These are phyloP conservation scores for Nyctereutes procyonoides DNA, from an alignment of 2,113 vertebrate species.

Conservation along the genomic window DNA sequence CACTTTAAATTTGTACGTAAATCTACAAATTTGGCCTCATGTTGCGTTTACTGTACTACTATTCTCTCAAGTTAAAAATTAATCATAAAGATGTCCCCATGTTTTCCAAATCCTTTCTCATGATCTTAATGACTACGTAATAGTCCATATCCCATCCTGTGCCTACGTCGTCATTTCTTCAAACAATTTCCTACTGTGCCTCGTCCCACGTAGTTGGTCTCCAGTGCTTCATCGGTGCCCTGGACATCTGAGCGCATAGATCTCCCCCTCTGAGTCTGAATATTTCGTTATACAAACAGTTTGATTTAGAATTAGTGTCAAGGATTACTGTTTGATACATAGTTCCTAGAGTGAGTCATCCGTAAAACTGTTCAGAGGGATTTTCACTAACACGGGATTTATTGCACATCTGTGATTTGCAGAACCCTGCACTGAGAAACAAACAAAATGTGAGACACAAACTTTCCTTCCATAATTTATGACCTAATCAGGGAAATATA, in stretches of 20 bases:
- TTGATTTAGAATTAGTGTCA: neutral
- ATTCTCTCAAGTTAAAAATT: neutral
- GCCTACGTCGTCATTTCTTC: neutral
- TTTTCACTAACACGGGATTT: neutral
- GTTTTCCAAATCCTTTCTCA: neutral
- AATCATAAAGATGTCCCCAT: neutral
- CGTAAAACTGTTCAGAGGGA: neutral
- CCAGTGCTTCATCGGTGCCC: fast-evolving
- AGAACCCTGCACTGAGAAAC: neutral
- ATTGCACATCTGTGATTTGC: neutral
- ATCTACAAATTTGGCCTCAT: no score
- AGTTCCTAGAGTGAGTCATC: neutral
- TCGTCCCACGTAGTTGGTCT: neutral
- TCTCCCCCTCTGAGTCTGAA: neutral
- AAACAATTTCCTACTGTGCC: neutral
- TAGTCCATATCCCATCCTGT: neutral
- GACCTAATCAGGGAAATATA: neutral
- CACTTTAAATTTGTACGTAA: neutral
- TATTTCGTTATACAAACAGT: neutral
- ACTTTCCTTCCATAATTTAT: neutral
- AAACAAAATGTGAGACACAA: neutral
- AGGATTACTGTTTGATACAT: neutral
- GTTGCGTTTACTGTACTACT: fast-evolving
- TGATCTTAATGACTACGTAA: neutral
- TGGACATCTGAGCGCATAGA: neutral